These are phyloP conservation scores for Epinotia bilunana DNA, from an alignment of 2,888 invertebrate species.

Conservation along the genomic window DNA sequence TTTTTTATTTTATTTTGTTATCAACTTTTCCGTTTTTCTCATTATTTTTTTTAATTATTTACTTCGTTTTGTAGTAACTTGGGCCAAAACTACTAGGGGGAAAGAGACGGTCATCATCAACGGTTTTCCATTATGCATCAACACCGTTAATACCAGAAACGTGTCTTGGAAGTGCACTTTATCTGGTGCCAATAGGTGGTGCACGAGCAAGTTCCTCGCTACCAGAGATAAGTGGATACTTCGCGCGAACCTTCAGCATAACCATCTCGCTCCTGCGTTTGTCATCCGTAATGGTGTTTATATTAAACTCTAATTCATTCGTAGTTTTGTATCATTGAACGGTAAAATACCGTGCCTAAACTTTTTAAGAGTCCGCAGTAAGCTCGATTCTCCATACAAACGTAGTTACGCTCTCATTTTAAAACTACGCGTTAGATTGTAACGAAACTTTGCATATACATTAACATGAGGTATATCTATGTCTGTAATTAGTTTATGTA, in stretches of 20 bases:
- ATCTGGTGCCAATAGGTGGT: conserved; percentile 20
- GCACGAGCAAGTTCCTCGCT: conserved; percentile 42
- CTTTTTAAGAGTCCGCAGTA: too few relatives aligned
- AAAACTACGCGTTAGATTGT: too few relatives aligned
- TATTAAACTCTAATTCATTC: neutral
- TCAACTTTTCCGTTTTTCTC: neutral
- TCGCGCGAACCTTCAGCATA: conserved; percentile 4
- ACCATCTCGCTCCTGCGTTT: neutral
- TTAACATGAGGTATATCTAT: too few relatives aligned
- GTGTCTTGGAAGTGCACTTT: conserved; percentile 15
- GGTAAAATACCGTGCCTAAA: neutral
- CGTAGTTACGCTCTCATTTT: too few relatives aligned
- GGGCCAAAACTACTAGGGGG: neutral
- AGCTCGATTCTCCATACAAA: too few relatives aligned
- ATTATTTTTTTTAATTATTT: neutral
- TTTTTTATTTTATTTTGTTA: neutral
- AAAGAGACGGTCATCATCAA: conserved; percentile 11
- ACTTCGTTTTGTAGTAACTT: neutral
- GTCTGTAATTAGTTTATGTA: too few relatives aligned
- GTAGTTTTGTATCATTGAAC: too few relatives aligned
- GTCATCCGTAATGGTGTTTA: neutral
- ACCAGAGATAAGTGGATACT: neutral
- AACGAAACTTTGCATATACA: too few relatives aligned
- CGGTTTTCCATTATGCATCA: conserved; percentile 1
- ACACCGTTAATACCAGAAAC: neutral